These are phyloP conservation scores for Spheniscus humboldti DNA, from an alignment of 2,797 vertebrate genomes.

Conservation along the genomic window DNA sequence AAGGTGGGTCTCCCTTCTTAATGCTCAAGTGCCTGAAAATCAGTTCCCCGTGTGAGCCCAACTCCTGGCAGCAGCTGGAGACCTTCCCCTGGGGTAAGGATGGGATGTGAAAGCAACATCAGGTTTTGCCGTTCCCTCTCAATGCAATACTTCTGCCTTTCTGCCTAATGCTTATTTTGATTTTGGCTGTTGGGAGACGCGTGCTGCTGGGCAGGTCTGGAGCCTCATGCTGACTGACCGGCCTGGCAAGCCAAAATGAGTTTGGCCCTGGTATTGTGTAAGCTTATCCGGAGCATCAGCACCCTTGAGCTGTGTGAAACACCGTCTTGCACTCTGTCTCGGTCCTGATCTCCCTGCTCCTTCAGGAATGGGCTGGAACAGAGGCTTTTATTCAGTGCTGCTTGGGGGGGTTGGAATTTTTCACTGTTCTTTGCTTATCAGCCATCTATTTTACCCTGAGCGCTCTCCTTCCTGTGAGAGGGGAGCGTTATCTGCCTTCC, in stretches of 20 bases:
- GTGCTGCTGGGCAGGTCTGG: too few species aligned
- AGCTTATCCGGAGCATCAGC: neutral
- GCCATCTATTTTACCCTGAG: neutral
- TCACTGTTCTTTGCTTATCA: neutral
- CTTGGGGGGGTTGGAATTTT: neutral
- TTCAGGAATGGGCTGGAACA: neutral
- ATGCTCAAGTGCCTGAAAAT: neutral
- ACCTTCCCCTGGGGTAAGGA: neutral
- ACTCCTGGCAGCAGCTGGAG: neutral
- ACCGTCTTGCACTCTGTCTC: accelerated
- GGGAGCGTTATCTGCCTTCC: neutral
- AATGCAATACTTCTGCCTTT: accelerated
- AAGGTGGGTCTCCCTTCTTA: neutral
- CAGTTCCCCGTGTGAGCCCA: neutral
- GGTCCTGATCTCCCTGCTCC: neutral
- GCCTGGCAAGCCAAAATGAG: accelerated
- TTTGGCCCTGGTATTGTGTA: neutral
- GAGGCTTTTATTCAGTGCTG: neutral
- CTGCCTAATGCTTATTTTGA: accelerated
- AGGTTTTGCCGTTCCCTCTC: neutral
- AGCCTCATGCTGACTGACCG: too few species aligned
- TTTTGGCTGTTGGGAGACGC: neutral
- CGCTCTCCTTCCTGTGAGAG: too few species aligned
- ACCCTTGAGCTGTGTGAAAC: neutral
- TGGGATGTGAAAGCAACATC: neutral